Evolutionary conservation across 2,113 vertebrate genomes (phyloP), one percentile per base, ranked within the genome.

Genomic region (Bostrychus sinensis): DNA sequence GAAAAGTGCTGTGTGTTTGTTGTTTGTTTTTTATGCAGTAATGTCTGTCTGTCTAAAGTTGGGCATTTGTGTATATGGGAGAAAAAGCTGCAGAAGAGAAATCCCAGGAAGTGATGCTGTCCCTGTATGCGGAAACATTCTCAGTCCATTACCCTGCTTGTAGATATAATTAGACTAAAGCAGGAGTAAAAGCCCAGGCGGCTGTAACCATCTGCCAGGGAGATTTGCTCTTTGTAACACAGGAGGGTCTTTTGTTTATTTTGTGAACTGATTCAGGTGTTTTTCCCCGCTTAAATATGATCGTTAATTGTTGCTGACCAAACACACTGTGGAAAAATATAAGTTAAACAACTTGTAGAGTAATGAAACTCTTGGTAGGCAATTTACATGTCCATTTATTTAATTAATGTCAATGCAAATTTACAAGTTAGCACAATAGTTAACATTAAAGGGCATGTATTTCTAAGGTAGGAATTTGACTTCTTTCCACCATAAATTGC

Each of bases 131-230:
- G 75, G 55, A 72, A 80, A 81, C 87, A 84, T 87, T 81, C 48
- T 81, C 82, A 86, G 84, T 81, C 80, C 81, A 90, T 90, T 89
- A 91, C 77, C 85, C 81, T 81, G 76, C 78, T 57, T 88, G 80
- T 89, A 78, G 82, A 81, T 58, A 80, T 80, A 82, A 88, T 90
- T 82, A 86, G 78, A 73, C 68, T 81, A 85, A 84, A 83, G 76
- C 70, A 72, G 64, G 82, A 87, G 68, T 75, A 69, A 86, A 66
- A 70, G 78, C 39, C 62, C 25, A 8, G 73, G 64, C 72, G 78
- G 74, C 71, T 56, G 28, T 38, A 64, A 62, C 84, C 89, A 91
- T 89, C 82, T 90, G 87, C 80, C 72, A 86, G 81, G 71, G 85
- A 77, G 66, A 65, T 77, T 63, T 72, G n/a, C 56, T 64, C 56